Conservation (phyloP, 1,140 invertebrate genomes). For the Papilio machaon region DNA sequence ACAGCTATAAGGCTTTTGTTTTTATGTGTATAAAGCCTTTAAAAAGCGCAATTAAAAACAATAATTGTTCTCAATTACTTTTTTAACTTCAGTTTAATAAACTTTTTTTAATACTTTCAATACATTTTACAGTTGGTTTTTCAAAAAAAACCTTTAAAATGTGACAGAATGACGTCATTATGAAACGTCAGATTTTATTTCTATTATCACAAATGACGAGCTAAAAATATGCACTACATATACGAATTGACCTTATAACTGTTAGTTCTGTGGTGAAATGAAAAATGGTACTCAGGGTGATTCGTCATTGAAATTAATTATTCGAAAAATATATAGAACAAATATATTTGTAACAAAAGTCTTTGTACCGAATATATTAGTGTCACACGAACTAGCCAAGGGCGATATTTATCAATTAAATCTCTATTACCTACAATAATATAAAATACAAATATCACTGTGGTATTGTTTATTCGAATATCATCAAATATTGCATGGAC, state of each 20-base stretch:
- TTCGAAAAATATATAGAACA: background rate
- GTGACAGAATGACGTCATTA: background rate
- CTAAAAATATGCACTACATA: slow-evolving; percentile 1
- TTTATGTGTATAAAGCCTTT: no score
- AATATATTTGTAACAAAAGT: slow-evolving; percentile 10
- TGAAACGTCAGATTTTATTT: background rate
- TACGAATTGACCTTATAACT: background rate
- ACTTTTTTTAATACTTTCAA: no score
- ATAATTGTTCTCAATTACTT: no score
- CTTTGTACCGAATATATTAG: slow-evolving; percentile 3
- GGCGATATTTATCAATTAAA: background rate
- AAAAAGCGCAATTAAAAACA: no score
- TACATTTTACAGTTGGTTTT: no score
- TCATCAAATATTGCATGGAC: background rate
- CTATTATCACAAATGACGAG: background rate
- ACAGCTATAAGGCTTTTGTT: no score
- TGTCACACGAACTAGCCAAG: slow-evolving; percentile 24
- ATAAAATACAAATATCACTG: background rate
- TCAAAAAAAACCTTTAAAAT: background rate
- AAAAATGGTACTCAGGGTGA: slow-evolving; percentile 1
- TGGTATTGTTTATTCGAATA: background rate
- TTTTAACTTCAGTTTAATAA: no score
- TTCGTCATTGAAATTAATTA: slow-evolving; percentile 16
- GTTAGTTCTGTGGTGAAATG: background rate
- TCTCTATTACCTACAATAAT: background rate